Conservation (phyloP, 2,113 vertebrate species). For the Fukomys damarensis region DNA sequence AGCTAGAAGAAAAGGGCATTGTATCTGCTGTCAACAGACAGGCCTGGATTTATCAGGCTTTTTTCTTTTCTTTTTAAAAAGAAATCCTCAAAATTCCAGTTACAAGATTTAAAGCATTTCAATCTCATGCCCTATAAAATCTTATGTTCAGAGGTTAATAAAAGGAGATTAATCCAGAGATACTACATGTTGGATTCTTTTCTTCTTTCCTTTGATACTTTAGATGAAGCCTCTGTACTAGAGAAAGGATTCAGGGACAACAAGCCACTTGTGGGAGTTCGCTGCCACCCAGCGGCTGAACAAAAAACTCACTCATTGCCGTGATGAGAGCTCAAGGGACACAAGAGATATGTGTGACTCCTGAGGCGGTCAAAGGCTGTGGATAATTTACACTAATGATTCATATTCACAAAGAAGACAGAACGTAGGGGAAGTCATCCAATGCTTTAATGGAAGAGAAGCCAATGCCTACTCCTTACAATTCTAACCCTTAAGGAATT, state of each 20-base stretch:
- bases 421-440: too few species aligned
- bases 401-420: not conserved
- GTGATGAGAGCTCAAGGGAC: not conserved
- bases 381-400: not conserved
- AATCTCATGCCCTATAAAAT: constrained; percentile 62
- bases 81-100: constrained; percentile 64
- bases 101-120: constrained; percentile 64
- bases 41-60: not conserved
- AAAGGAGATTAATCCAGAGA: constrained; percentile 76
- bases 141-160: constrained; percentile 73
- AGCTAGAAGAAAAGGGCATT: not conserved
- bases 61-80: constrained; percentile 63
- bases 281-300: constrained; percentile 84
- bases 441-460: not conserved
- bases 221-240: not conserved
- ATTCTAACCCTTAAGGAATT: not conserved
- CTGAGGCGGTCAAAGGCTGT: accelerated
- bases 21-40: not conserved
- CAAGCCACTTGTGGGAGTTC: not conserved
- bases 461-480: not conserved
- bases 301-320: not conserved
- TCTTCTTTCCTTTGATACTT: not conserved
- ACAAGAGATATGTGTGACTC: accelerated
- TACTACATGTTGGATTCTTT: constrained; percentile 33
- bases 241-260: accelerated